Evolutionary conservation across 1,140 invertebrate genomes (phyloP), one percentile per base, ranked within the genome.

Genomic region (Camponotus floridanus): DNA sequence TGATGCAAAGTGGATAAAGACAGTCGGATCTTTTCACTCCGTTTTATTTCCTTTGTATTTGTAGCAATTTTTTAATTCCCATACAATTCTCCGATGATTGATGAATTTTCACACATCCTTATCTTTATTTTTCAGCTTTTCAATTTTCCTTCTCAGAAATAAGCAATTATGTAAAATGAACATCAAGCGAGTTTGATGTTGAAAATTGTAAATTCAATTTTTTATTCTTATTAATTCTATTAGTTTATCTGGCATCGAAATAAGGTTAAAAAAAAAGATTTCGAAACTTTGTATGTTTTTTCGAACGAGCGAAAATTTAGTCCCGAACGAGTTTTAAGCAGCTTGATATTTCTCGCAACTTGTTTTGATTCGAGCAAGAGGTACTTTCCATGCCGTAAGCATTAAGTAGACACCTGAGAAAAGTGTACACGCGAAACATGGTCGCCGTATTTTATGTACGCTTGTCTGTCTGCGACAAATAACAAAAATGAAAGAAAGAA

Each of bases 301-400:
- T 57, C 36, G n/a, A 13, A n/a, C 26, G 45, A 26, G n/a, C 81
- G 81, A 62, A 88, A 88, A 89, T 89, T 89, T 89, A 62, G 61
- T 88, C 18, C 31, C 62, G 81, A 89, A 76, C 81, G 55, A 71
- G 87, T 89, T 89, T 89, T 87, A 51, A 51, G 18, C 87, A 88
- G 61, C 87, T 76, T 89, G 87, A 86, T 89, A 78, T 89, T 89
- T 86, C 87, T 78, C 55, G 87, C 81, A 86, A 88, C 87, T 87
- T 79, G 81, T 88, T 89, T 88, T 87, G 88, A 87, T 45, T 86
- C 73, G 74, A 87, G 59, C 74, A 15, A 88, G 67, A 88, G 64
- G 88, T 86, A 89, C 88, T 89, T 89, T 89, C 88, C 87, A 88
- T 89, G 87, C 81, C 74, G 86, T 89, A 81, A 88, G 71, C 74